Evolutionary conservation across 1,140 invertebrate species (phyloP).

Genomic region (Chrysomallon squamiferum): DNA sequence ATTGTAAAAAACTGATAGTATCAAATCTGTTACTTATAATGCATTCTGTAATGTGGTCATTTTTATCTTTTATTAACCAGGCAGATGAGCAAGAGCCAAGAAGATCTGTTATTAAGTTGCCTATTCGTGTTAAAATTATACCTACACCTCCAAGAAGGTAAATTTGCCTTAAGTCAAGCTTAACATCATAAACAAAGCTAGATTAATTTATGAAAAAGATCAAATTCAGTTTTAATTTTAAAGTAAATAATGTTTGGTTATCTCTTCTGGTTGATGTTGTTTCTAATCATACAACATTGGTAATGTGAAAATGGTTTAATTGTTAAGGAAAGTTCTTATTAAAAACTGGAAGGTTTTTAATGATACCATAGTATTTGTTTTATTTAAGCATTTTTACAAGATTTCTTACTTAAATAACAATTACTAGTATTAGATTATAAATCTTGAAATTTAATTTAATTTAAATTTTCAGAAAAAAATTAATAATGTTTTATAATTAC

Average conservation of each 20-base stretch:
- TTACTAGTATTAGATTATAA: too few relatives aligned
- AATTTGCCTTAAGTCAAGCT: neutral
- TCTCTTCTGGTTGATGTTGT: neutral
- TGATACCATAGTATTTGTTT: too few relatives aligned
- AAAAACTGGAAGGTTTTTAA: too few relatives aligned
- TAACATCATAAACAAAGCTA: neutral
- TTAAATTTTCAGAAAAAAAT: too few relatives aligned
- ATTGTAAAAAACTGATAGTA: too few relatives aligned
- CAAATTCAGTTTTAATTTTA: neutral
- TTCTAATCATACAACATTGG: neutral
- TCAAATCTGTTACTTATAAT: too few relatives aligned
- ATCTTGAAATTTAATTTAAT: too few relatives aligned
- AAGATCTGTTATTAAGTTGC: conserved; percentile 79
- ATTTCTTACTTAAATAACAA: too few relatives aligned
- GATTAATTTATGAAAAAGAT: neutral
- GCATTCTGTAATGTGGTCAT: too few relatives aligned
- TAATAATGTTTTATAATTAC: too few relatives aligned
- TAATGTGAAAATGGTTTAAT: neutral
- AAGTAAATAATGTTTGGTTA: neutral
- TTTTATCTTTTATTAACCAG: too few relatives aligned
- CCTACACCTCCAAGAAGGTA: conserved; percentile 74
- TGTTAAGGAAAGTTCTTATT: neutral
- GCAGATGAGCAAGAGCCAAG: conserved; percentile 64
- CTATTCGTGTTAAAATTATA: conserved; percentile 76
- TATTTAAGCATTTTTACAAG: too few relatives aligned